A percentile compares a stretch with the other conserved stretches of the same genome.
Conservation (phyloP, 1,140 invertebrate genomes). For the Littorina saxatilis region DNA sequence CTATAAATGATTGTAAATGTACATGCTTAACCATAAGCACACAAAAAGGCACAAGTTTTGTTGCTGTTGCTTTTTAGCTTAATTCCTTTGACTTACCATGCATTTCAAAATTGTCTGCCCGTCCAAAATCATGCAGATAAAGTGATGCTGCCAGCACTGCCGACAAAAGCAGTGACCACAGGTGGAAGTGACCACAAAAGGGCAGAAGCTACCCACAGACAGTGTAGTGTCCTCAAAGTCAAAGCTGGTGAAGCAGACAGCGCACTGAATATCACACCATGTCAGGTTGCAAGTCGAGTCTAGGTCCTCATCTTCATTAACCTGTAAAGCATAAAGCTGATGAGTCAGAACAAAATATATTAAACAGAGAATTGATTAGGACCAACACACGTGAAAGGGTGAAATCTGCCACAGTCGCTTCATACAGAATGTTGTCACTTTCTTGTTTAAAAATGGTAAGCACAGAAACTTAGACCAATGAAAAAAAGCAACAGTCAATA, state of each 20-base stretch:
- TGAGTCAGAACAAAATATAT: neutral
- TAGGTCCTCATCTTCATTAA: neutral
- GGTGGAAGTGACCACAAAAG: neutral
- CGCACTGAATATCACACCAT: neutral
- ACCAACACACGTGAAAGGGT: neutral
- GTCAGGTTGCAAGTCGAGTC: neutral
- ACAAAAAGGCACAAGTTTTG: neutral
- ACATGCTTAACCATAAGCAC: neutral
- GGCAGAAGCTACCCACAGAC: neutral
- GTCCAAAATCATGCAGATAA: neutral
- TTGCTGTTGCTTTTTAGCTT: too few relatives aligned
- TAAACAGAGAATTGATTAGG: neutral
- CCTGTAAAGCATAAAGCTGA: neutral
- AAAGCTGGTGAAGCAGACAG: neutral
- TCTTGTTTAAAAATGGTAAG: neutral
- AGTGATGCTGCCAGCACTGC: constrained; percentile 8
- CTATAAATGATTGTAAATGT: too few relatives aligned
- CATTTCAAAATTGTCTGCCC: neutral
- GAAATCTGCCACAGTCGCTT: neutral
- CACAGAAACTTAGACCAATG: neutral
- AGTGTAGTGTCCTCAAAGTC: neutral
- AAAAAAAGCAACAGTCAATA: neutral
- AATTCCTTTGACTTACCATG: constrained; percentile 18
- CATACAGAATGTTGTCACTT: neutral
- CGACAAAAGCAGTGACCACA: constrained; percentile 14